These are phyloP conservation scores for Novumbra hubbsi DNA, from an alignment of 2,797 vertebrate genomes.

Conservation along the genomic window DNA sequence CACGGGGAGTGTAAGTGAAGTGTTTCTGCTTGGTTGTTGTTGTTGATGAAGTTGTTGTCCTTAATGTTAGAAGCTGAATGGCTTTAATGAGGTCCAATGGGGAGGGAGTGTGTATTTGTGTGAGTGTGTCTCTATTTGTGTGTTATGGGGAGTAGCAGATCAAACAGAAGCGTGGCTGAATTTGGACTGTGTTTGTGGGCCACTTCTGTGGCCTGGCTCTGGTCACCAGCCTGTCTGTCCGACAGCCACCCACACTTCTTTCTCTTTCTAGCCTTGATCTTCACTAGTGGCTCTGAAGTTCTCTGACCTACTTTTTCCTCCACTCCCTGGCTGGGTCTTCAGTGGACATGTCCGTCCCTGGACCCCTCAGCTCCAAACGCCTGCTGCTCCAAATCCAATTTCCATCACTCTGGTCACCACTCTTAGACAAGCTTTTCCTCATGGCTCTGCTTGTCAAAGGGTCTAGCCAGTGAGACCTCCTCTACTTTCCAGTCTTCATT, in stretches of 20 bases:
- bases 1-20: background rate
- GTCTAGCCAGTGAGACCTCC: background rate
- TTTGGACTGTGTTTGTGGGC: constrained; percentile 68
- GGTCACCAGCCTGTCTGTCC: constrained; percentile 60
- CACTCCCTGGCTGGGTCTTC: background rate
- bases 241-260: constrained; percentile 38
- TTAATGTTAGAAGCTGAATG: constrained; percentile 46
- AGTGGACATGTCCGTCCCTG: constrained; percentile 4
- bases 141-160: constrained; percentile 43
- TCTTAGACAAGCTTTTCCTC: background rate
- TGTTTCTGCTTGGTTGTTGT: background rate
- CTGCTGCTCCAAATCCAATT: background rate
- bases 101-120: constrained; percentile 14
- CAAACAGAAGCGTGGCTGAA: constrained; percentile 61
- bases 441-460: constrained; percentile 9
- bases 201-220: constrained; percentile 50
- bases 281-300: constrained; percentile 39
- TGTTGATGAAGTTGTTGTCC: constrained; percentile 34
- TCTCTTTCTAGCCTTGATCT: constrained; percentile 27
- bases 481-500: constrained; percentile 24
- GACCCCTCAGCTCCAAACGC: constrained; percentile 5
- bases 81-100: constrained; percentile 45
- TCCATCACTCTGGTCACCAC: constrained; percentile 4
- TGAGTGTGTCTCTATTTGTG: constrained; percentile 20
- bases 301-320: constrained; percentile 69